phyloP scores from a whole-genome alignment of 2,888 invertebrate genomes.

The Laspeyria flexula region DNA sequence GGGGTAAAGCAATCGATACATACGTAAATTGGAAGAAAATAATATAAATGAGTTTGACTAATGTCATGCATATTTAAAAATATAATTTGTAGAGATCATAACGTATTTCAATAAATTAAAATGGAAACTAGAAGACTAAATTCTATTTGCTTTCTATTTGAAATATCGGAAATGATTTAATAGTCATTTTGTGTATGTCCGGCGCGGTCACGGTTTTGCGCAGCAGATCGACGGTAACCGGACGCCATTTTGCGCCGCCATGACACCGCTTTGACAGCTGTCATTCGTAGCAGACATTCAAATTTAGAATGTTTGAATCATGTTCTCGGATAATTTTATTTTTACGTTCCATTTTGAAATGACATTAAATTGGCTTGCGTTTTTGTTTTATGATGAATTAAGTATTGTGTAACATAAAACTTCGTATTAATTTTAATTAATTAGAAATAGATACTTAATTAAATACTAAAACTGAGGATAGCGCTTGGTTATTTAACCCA shows the following conservation, averaged over 20 bases:
- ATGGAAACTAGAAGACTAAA: conserved; percentile 32
- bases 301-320: conserved; percentile 77
- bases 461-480: no score
- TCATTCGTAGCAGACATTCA: conserved; percentile 78
- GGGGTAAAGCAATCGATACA: no score
- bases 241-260: conserved; percentile 78
- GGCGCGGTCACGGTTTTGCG: conserved; percentile 66
- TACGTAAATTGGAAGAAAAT: no score
- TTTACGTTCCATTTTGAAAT: conserved; percentile 37
- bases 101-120: no score
- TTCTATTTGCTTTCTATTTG: conserved; percentile 60
- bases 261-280: conserved; percentile 84
- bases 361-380: conserved; percentile 6
- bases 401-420: no score
- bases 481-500: no score
- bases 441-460: no score
- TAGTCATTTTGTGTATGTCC: conserved; percentile 67
- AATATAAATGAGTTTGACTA: no score
- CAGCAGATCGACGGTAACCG: conserved; percentile 79
- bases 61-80: no score
- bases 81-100: no score
- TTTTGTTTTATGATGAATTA: neutral
- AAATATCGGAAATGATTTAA: conserved; percentile 76
- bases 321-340: conserved; percentile 50
- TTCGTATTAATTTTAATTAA: no score